A percentile compares a stretch with the other conserved stretches of the same genome.
Conservation (phyloP, 2,888 invertebrate genomes). For the Agrotis ipsilon region DNA sequence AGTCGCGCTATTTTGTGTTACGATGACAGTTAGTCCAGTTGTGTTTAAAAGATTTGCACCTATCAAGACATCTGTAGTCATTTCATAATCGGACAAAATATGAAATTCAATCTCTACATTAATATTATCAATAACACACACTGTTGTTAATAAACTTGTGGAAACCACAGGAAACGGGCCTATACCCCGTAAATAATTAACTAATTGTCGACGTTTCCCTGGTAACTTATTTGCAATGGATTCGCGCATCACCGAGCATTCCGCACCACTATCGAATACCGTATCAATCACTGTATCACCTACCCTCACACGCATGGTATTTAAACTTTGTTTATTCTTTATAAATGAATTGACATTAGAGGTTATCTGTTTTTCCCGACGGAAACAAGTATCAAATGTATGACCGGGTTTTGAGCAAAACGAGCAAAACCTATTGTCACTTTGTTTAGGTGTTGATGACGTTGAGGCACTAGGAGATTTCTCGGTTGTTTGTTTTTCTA, state of each 20-base stretch:
- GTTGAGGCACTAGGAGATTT: background rate
- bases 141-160: background rate
- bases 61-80: background rate
- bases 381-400: constrained; percentile 18
- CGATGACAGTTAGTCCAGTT: no score
- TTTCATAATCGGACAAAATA: constrained; percentile 9
- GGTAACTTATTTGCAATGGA: no score
- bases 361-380: constrained; percentile 17
- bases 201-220: no score
- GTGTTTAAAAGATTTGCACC: no score
- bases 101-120: constrained; percentile 9
- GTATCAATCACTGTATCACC: constrained; percentile 3
- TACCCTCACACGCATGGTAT: constrained; percentile 10
- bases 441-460: background rate
- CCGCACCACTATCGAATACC: constrained; percentile 7
- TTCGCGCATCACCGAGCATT: no score
- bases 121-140: constrained; percentile 9
- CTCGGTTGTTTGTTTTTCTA: no score
- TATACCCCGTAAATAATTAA: no score
- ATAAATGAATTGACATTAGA: constrained; percentile 12
- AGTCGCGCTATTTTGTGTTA: no score
- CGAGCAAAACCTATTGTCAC: background rate
- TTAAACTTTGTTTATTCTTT: background rate
- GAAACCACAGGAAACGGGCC: no score
- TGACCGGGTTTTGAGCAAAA: constrained; percentile 14